A percentile compares a stretch with the other conserved stretches of the same genome.
These are phyloP conservation scores for Pagrus major DNA, from an alignment of 2,113 vertebrate genomes.

Conservation along the genomic window DNA sequence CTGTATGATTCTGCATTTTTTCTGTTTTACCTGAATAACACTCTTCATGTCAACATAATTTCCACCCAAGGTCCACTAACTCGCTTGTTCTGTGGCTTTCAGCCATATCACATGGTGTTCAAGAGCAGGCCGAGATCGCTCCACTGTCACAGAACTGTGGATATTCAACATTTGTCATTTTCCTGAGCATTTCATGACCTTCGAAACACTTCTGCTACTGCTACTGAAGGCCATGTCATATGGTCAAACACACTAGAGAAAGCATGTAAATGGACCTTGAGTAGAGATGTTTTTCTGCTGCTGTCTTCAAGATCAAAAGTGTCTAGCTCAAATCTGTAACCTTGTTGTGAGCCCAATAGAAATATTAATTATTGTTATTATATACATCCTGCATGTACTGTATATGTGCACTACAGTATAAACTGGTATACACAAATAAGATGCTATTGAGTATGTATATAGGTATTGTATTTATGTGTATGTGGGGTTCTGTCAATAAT, in stretches of 20 bases:
- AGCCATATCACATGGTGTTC: background rate
- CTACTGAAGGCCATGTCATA: background rate
- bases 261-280: background rate
- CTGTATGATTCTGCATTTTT: background rate
- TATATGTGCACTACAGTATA: background rate
- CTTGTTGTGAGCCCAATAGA: background rate
- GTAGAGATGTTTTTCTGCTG: background rate
- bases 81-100: background rate
- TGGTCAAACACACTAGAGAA: background rate
- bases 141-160: background rate
- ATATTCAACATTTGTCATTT: background rate
- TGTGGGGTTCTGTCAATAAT: background rate
- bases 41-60: background rate
- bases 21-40: too few species aligned
- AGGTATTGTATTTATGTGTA: background rate
- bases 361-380: background rate
- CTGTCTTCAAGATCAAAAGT: background rate
- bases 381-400: background rate
- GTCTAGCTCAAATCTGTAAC: background rate
- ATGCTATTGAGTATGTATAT: too few species aligned
- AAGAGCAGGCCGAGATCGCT: background rate
- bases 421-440: background rate
- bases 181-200: background rate
- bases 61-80: background rate
- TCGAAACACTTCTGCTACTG: too few species aligned